These are phyloP conservation scores for Epirrhoe tristata DNA, from an alignment of 2,888 invertebrate species.

Conservation along the genomic window DNA sequence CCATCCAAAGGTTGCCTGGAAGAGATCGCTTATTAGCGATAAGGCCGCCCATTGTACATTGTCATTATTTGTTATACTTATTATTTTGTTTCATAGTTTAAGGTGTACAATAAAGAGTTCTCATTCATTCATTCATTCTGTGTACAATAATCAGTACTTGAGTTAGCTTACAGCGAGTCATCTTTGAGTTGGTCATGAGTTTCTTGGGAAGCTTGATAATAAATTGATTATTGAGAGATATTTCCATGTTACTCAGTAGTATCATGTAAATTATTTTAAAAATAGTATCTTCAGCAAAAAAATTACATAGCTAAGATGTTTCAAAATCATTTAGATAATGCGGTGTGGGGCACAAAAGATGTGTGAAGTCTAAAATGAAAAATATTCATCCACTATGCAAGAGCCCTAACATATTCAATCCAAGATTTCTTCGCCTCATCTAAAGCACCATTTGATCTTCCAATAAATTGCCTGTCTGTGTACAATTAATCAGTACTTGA, in stretches of 20 bases:
- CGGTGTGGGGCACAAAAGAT: too few species aligned
- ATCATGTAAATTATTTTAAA: background rate
- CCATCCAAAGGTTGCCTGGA: too few species aligned
- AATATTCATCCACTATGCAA: slow-evolving; percentile 13
- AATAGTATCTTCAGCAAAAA: too few species aligned
- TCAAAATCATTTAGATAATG: too few species aligned
- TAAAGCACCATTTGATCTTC: slow-evolving; percentile 47
- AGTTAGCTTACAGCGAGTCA: slow-evolving; percentile 30
- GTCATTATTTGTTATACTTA: too few species aligned
- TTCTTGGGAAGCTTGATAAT: slow-evolving; percentile 19
- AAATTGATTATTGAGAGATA: slow-evolving; percentile 28
- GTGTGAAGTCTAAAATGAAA: background rate
- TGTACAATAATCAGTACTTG: slow-evolving; percentile 42
- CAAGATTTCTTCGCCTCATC: slow-evolving; percentile 60
- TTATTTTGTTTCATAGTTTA: too few species aligned
- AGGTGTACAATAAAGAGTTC: too few species aligned
- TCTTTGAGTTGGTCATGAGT: slow-evolving; percentile 27
- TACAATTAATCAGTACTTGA: slow-evolving; percentile 43
- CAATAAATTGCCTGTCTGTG: slow-evolving; percentile 37
- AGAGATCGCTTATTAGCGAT: too few species aligned
- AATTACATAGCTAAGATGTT: too few species aligned
- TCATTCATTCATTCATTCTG: too few species aligned
- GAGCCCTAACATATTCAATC: slow-evolving; percentile 51
- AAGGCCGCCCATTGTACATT: too few species aligned
- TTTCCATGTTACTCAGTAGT: slow-evolving; percentile 3